Percentiles rank a stretch among this genome's conserved stretches.
Evolutionary conservation across 2,888 invertebrate species (phyloP).

Genomic region (Parelbella ahira): DNA sequence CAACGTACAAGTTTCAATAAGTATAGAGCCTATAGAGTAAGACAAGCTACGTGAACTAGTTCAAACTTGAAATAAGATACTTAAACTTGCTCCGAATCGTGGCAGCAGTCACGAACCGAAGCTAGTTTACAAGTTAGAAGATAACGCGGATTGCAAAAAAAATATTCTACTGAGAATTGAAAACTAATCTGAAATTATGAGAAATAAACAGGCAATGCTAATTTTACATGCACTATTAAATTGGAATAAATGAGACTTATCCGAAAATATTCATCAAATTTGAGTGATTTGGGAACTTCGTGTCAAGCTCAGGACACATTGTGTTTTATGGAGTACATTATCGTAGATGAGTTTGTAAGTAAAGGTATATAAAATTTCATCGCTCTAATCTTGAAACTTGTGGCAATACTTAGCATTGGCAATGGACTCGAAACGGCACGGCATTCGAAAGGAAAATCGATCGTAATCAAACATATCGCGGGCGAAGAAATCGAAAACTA

Average conservation of each 20-base stretch:
- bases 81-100: conserved; percentile 57
- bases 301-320: too few relatives aligned
- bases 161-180: too few relatives aligned
- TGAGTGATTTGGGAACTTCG: too few relatives aligned
- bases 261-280: too few relatives aligned
- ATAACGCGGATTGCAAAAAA: conserved; percentile 9
- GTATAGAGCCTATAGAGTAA: conserved; percentile 39
- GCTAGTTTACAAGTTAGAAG: conserved; percentile 36
- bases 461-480: conserved; percentile 40
- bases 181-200: too few relatives aligned
- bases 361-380: too few relatives aligned
- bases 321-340: too few relatives aligned
- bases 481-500: conserved; percentile 52
- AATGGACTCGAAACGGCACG: conserved; percentile 48
- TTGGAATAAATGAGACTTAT: too few relatives aligned
- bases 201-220: too few relatives aligned
- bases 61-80: conserved; percentile 47
- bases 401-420: conserved; percentile 47
- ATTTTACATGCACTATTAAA: too few relatives aligned
- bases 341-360: too few relatives aligned
- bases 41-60: conserved; percentile 53
- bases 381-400: conserved; percentile 35
- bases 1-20: conserved; percentile 27
- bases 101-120: conserved; percentile 51
- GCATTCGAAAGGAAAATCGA: conserved; percentile 64